Conservation (phyloP, 2,888 invertebrate genomes). For the Netelia inedita region DNA sequence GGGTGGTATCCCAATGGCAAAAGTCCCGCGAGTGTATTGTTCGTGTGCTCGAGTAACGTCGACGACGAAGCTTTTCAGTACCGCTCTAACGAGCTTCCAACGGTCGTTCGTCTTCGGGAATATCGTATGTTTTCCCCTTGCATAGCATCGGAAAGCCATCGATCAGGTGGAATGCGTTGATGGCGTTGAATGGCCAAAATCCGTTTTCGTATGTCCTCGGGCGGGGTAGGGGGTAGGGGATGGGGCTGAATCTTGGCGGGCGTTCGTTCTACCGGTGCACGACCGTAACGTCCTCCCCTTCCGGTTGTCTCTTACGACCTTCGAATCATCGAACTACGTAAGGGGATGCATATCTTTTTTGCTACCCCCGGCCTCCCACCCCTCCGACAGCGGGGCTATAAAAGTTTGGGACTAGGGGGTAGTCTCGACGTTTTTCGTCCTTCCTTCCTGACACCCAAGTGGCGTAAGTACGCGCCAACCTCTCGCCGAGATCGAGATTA, state of each 20-base stretch:
- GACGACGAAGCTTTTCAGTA: conserved; percentile 24
- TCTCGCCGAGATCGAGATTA: conserved; percentile 22
- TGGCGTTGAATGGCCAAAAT: conserved; percentile 10
- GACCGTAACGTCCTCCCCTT: conserved; percentile 9
- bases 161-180: conserved; percentile 31
- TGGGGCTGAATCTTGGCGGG: conserved; percentile 10
- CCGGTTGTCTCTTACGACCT: neutral
- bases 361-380: neutral
- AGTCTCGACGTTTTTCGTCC: neutral
- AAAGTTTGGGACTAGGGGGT: conserved; percentile 29
- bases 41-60: neutral
- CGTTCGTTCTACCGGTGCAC: conserved; percentile 6
- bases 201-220: conserved; percentile 25
- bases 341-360: conserved; percentile 30
- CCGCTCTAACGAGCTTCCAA: conserved; percentile 63
- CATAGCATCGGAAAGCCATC: conserved; percentile 49
- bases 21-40: too few relatives aligned
- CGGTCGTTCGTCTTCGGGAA: conserved; percentile 67
- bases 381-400: neutral
- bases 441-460: conserved; percentile 1
- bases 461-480: conserved; percentile 31
- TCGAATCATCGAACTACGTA: neutral
- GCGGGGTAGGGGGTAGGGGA: conserved; percentile 18
- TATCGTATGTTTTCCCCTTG: conserved; percentile 65
- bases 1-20: too few relatives aligned